Evolutionary conservation across 2,888 invertebrate genomes (phyloP).

Genomic region (Synanthedon vespiformis): DNA sequence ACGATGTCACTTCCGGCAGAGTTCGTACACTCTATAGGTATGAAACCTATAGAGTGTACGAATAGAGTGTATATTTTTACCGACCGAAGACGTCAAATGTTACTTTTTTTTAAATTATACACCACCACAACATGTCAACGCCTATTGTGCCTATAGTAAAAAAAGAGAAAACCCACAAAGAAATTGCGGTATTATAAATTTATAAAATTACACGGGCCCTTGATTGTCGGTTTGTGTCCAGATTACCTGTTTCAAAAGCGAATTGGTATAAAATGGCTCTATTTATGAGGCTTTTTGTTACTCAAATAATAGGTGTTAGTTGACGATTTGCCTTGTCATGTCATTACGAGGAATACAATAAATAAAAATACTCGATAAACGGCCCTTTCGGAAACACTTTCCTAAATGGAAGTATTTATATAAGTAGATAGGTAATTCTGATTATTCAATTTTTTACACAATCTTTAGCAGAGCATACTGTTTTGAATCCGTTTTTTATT

Average conservation of each 20-base stretch:
- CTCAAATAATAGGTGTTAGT: slow-evolving; percentile 56
- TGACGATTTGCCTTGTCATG: slow-evolving; percentile 41
- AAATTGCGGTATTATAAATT: slow-evolving; percentile 59
- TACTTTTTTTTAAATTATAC: slow-evolving; percentile 43
- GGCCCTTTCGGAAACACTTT: slow-evolving; percentile 20
- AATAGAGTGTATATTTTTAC: too few relatives aligned
- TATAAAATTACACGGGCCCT: slow-evolving; percentile 56
- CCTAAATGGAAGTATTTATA: not conserved
- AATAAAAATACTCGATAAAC: slow-evolving; percentile 46
- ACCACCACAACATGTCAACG: slow-evolving; percentile 61
- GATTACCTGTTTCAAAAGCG: slow-evolving; percentile 58
- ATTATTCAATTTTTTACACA: too few relatives aligned
- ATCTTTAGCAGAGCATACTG: too few relatives aligned
- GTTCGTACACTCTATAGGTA: slow-evolving; percentile 9
- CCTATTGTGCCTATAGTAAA: slow-evolving; percentile 50
- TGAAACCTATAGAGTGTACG: too few relatives aligned
- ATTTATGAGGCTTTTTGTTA: slow-evolving; percentile 50
- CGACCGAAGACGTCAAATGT: slow-evolving; percentile 38
- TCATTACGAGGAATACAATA: slow-evolving; percentile 43
- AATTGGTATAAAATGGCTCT: slow-evolving; percentile 61
- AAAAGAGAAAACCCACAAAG: slow-evolving; percentile 42
- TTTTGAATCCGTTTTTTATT: too few relatives aligned
- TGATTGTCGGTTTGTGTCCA: slow-evolving; percentile 58
- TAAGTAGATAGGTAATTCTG: too few relatives aligned
- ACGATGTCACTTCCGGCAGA: slow-evolving; percentile 50